Conservation (phyloP, 2,113 vertebrate genomes). For the Poeciliopsis prolifica region DNA sequence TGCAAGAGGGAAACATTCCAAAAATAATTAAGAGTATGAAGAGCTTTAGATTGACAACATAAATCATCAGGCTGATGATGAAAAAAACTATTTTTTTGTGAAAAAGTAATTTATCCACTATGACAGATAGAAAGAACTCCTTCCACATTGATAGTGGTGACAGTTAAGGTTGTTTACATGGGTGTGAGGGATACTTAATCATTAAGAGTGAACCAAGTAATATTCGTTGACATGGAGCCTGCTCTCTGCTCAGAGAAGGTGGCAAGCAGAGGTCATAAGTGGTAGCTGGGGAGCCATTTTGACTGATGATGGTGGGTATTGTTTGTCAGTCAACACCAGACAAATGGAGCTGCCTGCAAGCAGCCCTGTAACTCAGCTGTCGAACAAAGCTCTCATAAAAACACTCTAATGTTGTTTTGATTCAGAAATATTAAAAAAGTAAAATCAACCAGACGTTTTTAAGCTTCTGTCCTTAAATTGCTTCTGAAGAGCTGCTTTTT, state of each 20-base stretch:
- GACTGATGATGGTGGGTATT: constrained; percentile 48
- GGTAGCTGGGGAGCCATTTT: constrained; percentile 11
- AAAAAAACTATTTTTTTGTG: no score
- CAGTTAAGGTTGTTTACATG: background rate
- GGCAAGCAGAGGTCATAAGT: constrained; percentile 7
- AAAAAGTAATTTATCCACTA: no score
- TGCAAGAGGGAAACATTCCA: background rate
- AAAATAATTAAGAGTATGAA: background rate
- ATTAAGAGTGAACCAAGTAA: constrained; percentile 2
- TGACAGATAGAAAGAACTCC: background rate
- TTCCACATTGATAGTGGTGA: background rate
- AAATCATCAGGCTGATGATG: background rate
- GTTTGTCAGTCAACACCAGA: constrained; percentile 50
- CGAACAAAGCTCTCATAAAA: no score
- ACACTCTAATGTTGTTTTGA: constrained; percentile 28
- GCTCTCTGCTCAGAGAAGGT: constrained; percentile 6
- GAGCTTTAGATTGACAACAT: background rate
- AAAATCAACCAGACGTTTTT: constrained; percentile 28
- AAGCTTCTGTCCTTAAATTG: background rate
- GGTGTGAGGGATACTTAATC: background rate
- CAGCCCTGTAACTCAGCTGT: constrained; percentile 28
- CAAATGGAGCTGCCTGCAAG: constrained; percentile 29
- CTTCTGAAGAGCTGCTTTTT: background rate
- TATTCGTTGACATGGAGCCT: constrained; percentile 28
- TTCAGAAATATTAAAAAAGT: constrained; percentile 7